These are phyloP conservation scores for Murina feae DNA, from an alignment of 2,113 vertebrate species.

Conservation along the genomic window DNA sequence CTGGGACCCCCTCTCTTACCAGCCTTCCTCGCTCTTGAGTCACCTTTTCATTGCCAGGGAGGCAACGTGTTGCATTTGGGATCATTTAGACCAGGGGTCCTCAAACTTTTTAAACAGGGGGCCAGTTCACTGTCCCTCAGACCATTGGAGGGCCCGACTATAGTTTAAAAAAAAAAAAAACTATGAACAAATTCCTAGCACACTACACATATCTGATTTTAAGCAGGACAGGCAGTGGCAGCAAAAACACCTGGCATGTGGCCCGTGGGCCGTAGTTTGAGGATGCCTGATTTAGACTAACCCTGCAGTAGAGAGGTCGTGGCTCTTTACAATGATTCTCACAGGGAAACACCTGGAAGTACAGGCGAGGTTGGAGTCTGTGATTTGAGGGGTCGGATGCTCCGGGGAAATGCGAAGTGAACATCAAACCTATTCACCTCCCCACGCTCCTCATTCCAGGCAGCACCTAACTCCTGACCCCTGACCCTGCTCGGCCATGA, in stretches of 20 bases:
- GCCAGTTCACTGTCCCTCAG: no score
- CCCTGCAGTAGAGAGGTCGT: neutral
- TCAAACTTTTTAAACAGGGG: no score
- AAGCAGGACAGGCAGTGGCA: no score
- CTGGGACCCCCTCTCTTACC: neutral
- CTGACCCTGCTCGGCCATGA: no score
- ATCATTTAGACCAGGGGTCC: slow-evolving; percentile 12
- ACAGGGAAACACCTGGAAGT: neutral
- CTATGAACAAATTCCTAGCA: no score
- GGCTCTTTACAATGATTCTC: slow-evolving; percentile 15
- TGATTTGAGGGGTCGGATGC: neutral
- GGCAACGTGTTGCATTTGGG: neutral
- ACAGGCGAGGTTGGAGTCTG: slow-evolving; percentile 13
- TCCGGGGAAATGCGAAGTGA: slow-evolving; percentile 6
- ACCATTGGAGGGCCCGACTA: no score
- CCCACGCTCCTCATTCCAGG: neutral
- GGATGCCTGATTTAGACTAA: slow-evolving; percentile 21
- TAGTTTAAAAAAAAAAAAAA: no score
- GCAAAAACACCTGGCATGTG: no score
- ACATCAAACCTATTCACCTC: neutral
- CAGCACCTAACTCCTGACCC: neutral
- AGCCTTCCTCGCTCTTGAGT: neutral
- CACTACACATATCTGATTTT: no score
- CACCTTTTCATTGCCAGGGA: neutral
- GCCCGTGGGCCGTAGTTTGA: no score